Base-by-base conservation (phyloP, 1,140 invertebrate genomes). In the Eriosoma lanigerum region DNA sequence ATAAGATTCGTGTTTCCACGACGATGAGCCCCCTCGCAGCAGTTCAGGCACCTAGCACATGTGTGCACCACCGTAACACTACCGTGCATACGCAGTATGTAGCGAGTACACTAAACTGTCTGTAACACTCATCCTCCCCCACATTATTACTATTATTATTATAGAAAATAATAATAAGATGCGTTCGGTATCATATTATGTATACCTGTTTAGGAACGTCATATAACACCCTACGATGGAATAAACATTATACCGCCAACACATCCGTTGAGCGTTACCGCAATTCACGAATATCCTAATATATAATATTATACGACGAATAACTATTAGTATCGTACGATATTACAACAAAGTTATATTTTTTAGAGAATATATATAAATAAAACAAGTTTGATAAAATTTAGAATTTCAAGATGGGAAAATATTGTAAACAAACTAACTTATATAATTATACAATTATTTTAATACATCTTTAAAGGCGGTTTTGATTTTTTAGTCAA, bases 161-260 rank as follows among this genome's bases (percentile, higher is more conserved):
- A 68, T 46, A 13, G 6, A 26, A 6, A n/a, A 72, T 29, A 72
- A 72, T 72, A 52, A 19, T 32, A 62, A 15, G 3, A 62, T 9
- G 68, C 10, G 68, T 52, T 29, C 15, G 46, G 68, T 72, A 38
- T 38, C 3, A 38, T 38, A 38, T 38, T 4, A 38, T 38, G 8
- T 38, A 38, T 38, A 72, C 68, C 68, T 72, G 68, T 52, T 72
- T 50, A 29, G 17, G n/a, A 72, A 50, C 68, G 46, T 72, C 68
- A 52, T 29, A 50, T 46, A 26, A 72, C 68, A 72, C 68, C 68
- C 68, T n/a, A 4, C 24, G 48, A 19, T 6, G 15, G 10, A 1
- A 3, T 52, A 72, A 29, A 52, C 29, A 24, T 17, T 52, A 38
- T 38, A 17, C 54, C 21, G 8, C 8, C 66, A 17, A 17, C 66